Evolutionary conservation across 2,797 vertebrate genomes (phyloP), one percentile per base, ranked within the genome.

Genomic region (Gorsachius magnificus): DNA sequence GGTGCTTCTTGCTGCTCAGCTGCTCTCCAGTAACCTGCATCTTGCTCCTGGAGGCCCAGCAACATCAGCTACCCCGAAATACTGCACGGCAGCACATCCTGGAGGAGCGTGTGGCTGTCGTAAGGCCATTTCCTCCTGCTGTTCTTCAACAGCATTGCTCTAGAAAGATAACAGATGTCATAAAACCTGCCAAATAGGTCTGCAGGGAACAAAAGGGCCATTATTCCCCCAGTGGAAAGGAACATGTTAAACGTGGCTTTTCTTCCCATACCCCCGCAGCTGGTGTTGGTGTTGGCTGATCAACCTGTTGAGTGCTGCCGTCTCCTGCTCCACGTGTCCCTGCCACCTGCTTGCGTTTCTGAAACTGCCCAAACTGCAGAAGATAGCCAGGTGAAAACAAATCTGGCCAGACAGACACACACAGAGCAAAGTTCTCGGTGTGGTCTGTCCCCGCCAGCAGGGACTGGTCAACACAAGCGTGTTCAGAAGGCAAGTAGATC

Each of bases 401-500:
- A 57, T 15, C 58, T 1, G 0, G 28, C 60, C 71, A 14, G 63
- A 3, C 13, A 11, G 2, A 6, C 12, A 5, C 11, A 11, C 28
- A 11, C 5, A 36, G 41, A 57, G 51, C 28, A 4, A 8, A 24
- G 75, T 25, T 31, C 61, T 51, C 3, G 0, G 3, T 1, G 17
- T 11, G 72, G 5, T 9, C 31, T 31, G 58, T 3, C 64, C 10
- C 43, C 60, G 9, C 9, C 77, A 46, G 72, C 83, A 70, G 25
- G 3, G 28, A 22, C 50, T 0, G 33, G 7, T 5, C 0, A 0
- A 1, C 4, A 5, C 0, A 0, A 24, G 57, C 12, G 1, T 1
- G 16, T 51, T n/a, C 31, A 10, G 36, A 18, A 31, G 79, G 51
- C 63, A 65, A 1, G 9, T 0, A 13, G 28, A 18, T 22, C 36